These are phyloP conservation scores for Pachyseris speciosa DNA, from an alignment of 64 coral and sea anemone species.

Conservation along the genomic window DNA sequence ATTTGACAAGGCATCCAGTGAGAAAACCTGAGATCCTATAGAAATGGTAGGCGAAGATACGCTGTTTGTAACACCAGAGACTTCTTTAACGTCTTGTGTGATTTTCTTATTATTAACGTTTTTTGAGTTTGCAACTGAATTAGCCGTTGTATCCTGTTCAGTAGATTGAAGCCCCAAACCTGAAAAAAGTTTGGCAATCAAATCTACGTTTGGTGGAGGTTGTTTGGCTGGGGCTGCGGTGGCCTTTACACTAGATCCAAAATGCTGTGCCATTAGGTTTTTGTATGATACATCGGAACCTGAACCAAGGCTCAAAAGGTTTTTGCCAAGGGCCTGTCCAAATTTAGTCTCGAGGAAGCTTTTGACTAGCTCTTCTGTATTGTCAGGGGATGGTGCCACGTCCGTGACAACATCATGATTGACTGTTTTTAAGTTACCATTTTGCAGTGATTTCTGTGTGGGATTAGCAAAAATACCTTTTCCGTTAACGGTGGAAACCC, in stretches of 20 bases:
- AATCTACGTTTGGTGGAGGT: neutral
- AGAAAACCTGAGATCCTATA: conserved; percentile 15
- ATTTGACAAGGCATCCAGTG: neutral
- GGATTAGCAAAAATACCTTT: too few relatives aligned
- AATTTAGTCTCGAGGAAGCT: conserved; percentile 7
- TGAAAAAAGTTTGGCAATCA: neutral
- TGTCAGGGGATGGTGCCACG: neutral
- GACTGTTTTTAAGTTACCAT: neutral
- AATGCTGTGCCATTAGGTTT: conserved; percentile 26
- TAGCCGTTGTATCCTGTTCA: neutral
- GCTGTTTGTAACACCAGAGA: neutral
- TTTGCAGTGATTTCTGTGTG: neutral
- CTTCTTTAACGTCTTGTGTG: neutral
- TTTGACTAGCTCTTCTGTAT: neutral
- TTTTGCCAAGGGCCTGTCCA: neutral
- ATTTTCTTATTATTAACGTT: neutral
- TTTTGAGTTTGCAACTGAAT: neutral
- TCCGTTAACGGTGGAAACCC: neutral
- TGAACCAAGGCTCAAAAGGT: neutral
- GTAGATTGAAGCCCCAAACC: neutral
- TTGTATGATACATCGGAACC: neutral
- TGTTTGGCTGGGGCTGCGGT: neutral
- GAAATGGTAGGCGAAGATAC: neutral
- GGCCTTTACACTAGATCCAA: neutral
- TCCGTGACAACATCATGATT: neutral